Evolutionary conservation across 2,113 vertebrate genomes (phyloP).

Genomic region (Bos indicus): DNA sequence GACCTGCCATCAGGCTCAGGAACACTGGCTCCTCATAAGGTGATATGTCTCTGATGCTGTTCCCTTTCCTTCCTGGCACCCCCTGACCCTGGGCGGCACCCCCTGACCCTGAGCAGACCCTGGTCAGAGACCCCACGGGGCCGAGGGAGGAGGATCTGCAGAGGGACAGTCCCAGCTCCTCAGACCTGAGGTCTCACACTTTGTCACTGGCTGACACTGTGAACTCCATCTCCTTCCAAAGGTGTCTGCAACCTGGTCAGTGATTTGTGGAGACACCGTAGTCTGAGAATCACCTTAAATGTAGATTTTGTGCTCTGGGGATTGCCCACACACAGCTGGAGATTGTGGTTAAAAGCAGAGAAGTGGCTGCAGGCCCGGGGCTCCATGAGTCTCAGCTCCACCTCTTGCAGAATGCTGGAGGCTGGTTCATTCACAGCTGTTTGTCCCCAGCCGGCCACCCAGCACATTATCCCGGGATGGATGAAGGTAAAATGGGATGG

Average conservation of each 20-base stretch:
- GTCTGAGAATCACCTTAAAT: slow-evolving; percentile 40
- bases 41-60: not conserved
- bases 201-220: not conserved
- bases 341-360: accelerated
- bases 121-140: not conserved
- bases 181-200: not conserved
- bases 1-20: not conserved
- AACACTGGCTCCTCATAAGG: not conserved
- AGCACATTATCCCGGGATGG: slow-evolving; percentile 1
- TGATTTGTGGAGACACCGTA: not conserved
- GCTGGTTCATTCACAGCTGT: accelerated
- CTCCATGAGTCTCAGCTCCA: slow-evolving; percentile 39
- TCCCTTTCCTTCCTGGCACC: not conserved
- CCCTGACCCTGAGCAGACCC: not conserved
- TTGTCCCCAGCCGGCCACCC: slow-evolving; percentile 46
- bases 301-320: not conserved
- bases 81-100: not conserved
- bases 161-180: not conserved
- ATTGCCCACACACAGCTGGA: slow-evolving; percentile 55
- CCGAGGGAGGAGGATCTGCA: not conserved
- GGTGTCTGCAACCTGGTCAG: not conserved
- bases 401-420: slow-evolving; percentile 34
- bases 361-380: slow-evolving; percentile 24
- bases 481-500: not conserved
- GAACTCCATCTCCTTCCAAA: not conserved